phyloP scores from a whole-genome alignment of 2,888 invertebrate genomes.

The Ligdia adustata region DNA sequence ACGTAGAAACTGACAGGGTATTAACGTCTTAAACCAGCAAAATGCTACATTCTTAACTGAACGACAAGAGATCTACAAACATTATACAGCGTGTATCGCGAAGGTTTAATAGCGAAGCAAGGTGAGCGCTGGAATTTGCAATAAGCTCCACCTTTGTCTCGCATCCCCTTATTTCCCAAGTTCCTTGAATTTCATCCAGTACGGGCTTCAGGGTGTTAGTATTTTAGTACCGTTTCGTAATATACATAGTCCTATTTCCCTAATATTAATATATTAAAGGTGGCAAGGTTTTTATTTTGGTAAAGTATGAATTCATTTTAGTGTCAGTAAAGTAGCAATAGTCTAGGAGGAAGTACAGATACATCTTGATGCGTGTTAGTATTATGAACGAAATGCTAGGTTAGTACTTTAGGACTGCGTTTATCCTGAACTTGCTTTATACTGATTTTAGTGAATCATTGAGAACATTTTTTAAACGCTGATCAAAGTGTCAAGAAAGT shows the following conservation, averaged over 20 bases:
- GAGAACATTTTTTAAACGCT: background rate
- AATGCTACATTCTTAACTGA: conserved; percentile 18
- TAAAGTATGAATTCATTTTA: conserved; percentile 6
- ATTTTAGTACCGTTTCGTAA: conserved; percentile 16
- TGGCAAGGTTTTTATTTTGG: conserved; percentile 1
- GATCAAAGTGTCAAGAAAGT: too few species aligned
- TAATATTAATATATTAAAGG: background rate
- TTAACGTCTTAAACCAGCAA: conserved; percentile 16
- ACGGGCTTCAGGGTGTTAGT: conserved; percentile 43
- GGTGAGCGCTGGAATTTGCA: conserved; percentile 78
- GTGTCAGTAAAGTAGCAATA: conserved; percentile 10
- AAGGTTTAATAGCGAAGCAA: conserved; percentile 67
- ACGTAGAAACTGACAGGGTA: too few species aligned
- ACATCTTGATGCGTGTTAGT: conserved; percentile 48
- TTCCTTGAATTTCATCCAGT: conserved; percentile 72
- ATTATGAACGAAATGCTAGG: conserved; percentile 24
- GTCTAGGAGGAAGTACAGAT: conserved; percentile 50
- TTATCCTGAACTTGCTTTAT: conserved; percentile 1
- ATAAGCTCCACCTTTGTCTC: conserved; percentile 78
- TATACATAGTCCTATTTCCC: too few species aligned
- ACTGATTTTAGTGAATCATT: background rate
- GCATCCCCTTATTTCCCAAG: conserved; percentile 68
- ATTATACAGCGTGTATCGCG: conserved; percentile 56
- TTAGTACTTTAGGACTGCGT: conserved; percentile 3
- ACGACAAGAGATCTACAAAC: conserved; percentile 43